phyloP scores from a whole-genome alignment of 1,140 invertebrate genomes.

The Arion vulgaris region DNA sequence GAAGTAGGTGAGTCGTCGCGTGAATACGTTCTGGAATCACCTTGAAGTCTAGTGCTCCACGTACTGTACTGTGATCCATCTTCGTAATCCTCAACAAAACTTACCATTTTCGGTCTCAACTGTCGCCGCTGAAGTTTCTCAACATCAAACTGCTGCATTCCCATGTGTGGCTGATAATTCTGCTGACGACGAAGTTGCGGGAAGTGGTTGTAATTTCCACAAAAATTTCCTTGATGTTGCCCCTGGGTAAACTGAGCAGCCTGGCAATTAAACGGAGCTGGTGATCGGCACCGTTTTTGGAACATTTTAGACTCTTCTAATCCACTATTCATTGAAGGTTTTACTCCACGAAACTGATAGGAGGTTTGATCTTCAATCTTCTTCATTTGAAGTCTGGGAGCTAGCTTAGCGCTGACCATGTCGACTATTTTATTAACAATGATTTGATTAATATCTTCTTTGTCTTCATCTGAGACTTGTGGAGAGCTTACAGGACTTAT shows the following conservation, averaged over 20 bases:
- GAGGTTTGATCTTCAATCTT: background rate
- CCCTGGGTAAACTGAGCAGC: background rate
- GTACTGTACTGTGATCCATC: background rate
- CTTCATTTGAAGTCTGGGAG: background rate
- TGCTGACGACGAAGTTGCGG: background rate
- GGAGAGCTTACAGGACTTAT: background rate
- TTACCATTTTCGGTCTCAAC: background rate
- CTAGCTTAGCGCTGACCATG: background rate
- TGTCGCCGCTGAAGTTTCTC: background rate
- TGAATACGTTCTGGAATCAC: background rate
- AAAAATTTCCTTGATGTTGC: background rate
- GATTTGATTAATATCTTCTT: background rate
- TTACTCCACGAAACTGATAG: background rate
- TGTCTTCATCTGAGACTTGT: background rate
- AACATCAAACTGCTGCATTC: background rate
- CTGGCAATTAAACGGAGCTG: background rate
- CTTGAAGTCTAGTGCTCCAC: background rate
- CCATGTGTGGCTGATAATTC: background rate
- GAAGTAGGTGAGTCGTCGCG: background rate
- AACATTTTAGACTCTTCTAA: background rate
- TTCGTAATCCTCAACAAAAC: constrained; percentile 20
- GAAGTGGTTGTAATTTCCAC: background rate
- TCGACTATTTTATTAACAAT: background rate
- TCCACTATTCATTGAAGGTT: background rate
- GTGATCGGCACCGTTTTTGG: background rate